A percentile compares a stretch with the other conserved stretches of the same genome.
These are phyloP conservation scores for Orchesella flavescens DNA, from an alignment of 2,888 invertebrate genomes.

Conservation along the genomic window DNA sequence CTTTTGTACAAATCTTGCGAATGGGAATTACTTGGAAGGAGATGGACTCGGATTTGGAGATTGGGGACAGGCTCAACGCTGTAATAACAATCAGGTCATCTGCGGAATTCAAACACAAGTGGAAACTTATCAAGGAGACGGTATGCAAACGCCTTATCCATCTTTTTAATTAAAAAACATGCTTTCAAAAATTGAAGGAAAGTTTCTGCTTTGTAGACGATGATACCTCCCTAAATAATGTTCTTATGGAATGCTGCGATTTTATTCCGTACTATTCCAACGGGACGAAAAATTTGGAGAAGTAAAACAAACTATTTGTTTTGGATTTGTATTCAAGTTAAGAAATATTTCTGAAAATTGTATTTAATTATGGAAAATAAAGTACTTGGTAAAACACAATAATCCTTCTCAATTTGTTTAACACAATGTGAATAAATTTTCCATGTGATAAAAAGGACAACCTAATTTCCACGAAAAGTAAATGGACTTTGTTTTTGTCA, in stretches of 20 bases:
- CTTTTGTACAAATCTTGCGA: not conserved
- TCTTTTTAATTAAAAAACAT: not conserved
- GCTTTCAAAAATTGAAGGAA: too few relatives aligned
- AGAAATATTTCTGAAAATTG: too few relatives aligned
- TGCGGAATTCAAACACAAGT: slow-evolving; percentile 66
- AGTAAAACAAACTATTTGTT: too few relatives aligned
- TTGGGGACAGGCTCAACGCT: slow-evolving; percentile 42
- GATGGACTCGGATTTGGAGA: slow-evolving; percentile 53
- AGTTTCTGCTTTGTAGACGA: slow-evolving; percentile 17
- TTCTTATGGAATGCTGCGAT: slow-evolving; percentile 19
- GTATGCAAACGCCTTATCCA: not conserved
- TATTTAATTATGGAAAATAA: too few relatives aligned
- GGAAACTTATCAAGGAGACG: slow-evolving; percentile 35
- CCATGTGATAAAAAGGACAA: too few relatives aligned
- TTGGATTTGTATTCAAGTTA: too few relatives aligned
- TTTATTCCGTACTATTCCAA: not conserved
- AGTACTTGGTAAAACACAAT: too few relatives aligned
- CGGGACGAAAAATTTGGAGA: too few relatives aligned
- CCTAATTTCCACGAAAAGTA: too few relatives aligned
- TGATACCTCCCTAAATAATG: slow-evolving; percentile 16
- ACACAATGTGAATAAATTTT: too few relatives aligned
- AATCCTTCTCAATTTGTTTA: too few relatives aligned
- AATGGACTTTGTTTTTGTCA: too few relatives aligned
- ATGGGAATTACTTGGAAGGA: slow-evolving; percentile 48
- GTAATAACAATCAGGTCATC: slow-evolving; percentile 43